Base-by-base conservation (phyloP, 2,797 vertebrate genomes). In the Pangasius krempfi region DNA sequence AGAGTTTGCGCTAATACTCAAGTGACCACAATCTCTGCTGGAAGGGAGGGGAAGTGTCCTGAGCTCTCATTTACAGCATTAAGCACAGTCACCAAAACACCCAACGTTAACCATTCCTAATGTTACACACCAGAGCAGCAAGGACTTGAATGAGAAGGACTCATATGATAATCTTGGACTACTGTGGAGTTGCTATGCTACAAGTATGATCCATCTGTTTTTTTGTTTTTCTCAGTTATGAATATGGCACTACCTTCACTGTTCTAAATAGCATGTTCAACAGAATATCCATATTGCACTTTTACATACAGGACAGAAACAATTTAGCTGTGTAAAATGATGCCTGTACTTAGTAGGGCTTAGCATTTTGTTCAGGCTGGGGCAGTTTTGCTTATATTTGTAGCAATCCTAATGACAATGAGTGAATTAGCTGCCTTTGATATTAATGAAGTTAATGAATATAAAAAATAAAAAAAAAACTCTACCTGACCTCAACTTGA, bases 201-300 rank as follows among this genome's bases (percentile, higher is more conserved):
- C 79, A 56, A 82, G 22, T 62, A 82, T 44, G 10, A 37, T 40
- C 79, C 54, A 62, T 82, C 33, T 81, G 79, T 40, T 52, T 18
- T 18, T 25, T 3, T 13, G 47, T 62, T 64, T 7, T 64, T 64
- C 37, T 47, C 37, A 80, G 9, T 47, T 83, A 47, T 64, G 58
- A 64, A 64, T 62, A 83, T 64, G 58, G 25, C 58, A 64, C 22
- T 44, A 47, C 5, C 25, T 44, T 64, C 14, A 27, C 13, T 20
- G 37, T 44, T 83, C n/a, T 64, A 64, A 64, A 83, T 62, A 62
- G 58, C 80, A 64, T n/a, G 37, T 44, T 64, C 80, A 83, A n/a
- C 37, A 47, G 80, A 44, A 83, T n/a, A 64, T 64, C 37, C 12
- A 62, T 47, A 47, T 47, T 16, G 7, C 37, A n/a, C 8, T 47